Evolutionary conservation across 2,113 vertebrate species (phyloP).

Genomic region (Microcebus tavaratra): DNA sequence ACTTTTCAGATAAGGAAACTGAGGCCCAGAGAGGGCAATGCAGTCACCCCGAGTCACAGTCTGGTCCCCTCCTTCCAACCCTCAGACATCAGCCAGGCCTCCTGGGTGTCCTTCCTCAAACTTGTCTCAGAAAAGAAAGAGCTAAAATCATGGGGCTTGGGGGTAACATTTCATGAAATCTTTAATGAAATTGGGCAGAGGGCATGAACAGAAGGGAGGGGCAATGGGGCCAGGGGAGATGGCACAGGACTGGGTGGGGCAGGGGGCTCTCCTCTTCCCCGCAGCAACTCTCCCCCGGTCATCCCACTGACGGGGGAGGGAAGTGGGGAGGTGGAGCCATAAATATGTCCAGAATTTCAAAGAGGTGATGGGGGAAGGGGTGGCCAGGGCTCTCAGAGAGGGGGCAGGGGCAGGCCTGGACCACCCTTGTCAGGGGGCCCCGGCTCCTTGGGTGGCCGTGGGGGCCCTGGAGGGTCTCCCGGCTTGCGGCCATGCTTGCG

Average conservation of each 20-base stretch:
- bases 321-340: conserved; percentile 65
- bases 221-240: not conserved
- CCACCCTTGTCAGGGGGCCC: conserved; percentile 79
- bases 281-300: conserved; percentile 41
- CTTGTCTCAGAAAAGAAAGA: not conserved
- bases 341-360: conserved; percentile 76
- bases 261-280: conserved; percentile 63
- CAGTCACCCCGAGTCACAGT: not conserved
- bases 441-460: conserved; percentile 76
- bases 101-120: not conserved
- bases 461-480: conserved; percentile 87
- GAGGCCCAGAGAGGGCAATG: not conserved
- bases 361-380: not conserved
- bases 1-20: not conserved
- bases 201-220: conserved; percentile 38
- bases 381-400: conserved; percentile 74
- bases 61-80: not conserved
- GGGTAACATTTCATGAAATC: conserved; percentile 73
- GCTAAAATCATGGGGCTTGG: not conserved
- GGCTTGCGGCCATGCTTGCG: conserved; percentile 94
- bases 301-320: conserved; percentile 8
- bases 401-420: conserved; percentile 79
- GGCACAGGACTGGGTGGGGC: not conserved
- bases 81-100: not conserved
- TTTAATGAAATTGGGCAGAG: conserved; percentile 72